Conservation (phyloP, 2,797 vertebrate species). For the Chaetophractus vellerosus region DNA sequence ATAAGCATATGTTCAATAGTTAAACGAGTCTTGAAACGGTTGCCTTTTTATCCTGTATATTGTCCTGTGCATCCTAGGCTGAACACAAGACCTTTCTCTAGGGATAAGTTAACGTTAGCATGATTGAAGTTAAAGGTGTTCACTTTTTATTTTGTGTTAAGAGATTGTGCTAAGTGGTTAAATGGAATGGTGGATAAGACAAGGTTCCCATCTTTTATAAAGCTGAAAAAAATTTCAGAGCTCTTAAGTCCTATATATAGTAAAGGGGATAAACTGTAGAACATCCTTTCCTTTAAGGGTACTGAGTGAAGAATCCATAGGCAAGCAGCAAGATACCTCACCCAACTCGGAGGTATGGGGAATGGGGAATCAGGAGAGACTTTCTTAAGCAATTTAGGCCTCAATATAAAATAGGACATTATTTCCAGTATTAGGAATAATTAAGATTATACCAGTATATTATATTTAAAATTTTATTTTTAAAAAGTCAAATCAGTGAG, state of each 20-base stretch:
- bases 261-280: neutral
- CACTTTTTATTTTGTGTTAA: neutral
- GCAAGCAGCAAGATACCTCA: neutral
- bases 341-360: neutral
- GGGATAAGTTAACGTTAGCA: neutral
- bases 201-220: neutral
- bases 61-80: neutral
- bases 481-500: neutral
- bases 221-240: neutral
- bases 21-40: neutral
- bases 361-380: neutral
- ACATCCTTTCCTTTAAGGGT: neutral
- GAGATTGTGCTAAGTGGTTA: neutral
- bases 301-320: neutral
- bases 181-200: neutral
- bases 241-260: neutral
- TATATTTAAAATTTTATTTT: constrained; percentile 31
- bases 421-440: neutral
- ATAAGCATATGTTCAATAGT: neutral
- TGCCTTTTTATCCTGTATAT: neutral
- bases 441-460: constrained; percentile 3
- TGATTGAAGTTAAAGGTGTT: neutral
- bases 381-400: constrained; percentile 39
- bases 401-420: constrained; percentile 3
- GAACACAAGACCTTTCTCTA: neutral